Base-by-base conservation (phyloP, 1,140 invertebrate genomes). In the Psilanteris sp. region DNA sequence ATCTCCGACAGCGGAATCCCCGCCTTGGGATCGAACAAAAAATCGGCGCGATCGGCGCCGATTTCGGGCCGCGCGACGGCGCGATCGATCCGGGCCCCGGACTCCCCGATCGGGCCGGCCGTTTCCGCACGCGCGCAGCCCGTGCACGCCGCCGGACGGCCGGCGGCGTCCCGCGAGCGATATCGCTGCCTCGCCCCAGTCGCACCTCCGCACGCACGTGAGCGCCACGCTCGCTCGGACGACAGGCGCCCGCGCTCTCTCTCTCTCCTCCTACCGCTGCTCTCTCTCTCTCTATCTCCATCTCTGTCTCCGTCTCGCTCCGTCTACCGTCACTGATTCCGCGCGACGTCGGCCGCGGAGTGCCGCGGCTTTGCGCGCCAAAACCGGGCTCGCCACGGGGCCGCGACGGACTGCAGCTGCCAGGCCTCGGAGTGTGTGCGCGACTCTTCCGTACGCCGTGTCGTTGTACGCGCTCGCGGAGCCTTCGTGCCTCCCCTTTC, bases 401-500 rank as follows among this genome's bases (percentile, higher is more conserved):
- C 2, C 15, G 29, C 3, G 6, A 2, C 18, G 18, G 18, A 20
- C 3, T 20, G 18, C n/a, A n/a, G n/a, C n/a, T n/a, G n/a, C n/a
- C n/a, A n/a, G n/a, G n/a, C n/a, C n/a, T n/a, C n/a, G n/a, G n/a
- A n/a, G n/a, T n/a, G n/a, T n/a, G n/a, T n/a, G 24, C 14, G 36
- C 11, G 11, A n/a, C 34, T 26, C 31, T 15, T 2, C 7, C 15
- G 14, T 18, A 22, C 46, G 11, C 10, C 13, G 20, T n/a, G n/a
- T n/a, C n/a, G n/a, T n/a, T n/a, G n/a, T n/a, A n/a, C 11, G 7
- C 20, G 15, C 9, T 11, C 20, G 24, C 9, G 24, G 44, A 20
- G 7, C 36, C 61, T 66, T 66, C 48, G 64, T 50, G 50, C 52
- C 64, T 68, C 64, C 50, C 64, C 64, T 52, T 52, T 70, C 54